A percentile compares a stretch with the other conserved stretches of the same genome.
Evolutionary conservation across 2,888 invertebrate species (phyloP).

Genomic region (Limnephilus marmoratus): DNA sequence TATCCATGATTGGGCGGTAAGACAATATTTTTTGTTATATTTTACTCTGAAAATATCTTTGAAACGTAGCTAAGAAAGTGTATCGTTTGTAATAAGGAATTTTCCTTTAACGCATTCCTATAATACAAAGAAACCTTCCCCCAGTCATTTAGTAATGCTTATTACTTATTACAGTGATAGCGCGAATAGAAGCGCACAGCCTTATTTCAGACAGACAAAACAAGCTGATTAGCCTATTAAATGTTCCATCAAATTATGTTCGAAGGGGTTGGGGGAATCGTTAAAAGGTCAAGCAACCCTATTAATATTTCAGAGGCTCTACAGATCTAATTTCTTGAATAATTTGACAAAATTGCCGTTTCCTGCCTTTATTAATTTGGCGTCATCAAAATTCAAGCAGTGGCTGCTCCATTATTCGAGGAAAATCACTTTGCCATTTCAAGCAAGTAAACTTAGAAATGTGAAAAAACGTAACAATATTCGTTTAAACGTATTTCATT

Average conservation of each 20-base stretch:
- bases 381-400: slow-evolving; percentile 28
- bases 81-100: too few species aligned
- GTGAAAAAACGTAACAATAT: background rate
- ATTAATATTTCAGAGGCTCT: slow-evolving; percentile 22
- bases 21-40: too few species aligned
- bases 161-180: background rate
- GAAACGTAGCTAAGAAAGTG: too few species aligned
- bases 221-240: background rate
- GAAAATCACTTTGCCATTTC: background rate
- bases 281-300: slow-evolving; percentile 12
- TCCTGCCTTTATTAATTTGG: background rate
- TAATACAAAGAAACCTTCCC: background rate
- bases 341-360: background rate
- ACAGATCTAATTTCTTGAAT: slow-evolving; percentile 3
- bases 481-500: background rate
- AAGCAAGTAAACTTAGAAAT: background rate
- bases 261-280: background rate
- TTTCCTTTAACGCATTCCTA: background rate
- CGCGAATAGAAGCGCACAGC: background rate
- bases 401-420: background rate
- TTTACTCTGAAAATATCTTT: too few species aligned
- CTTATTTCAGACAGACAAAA: background rate
- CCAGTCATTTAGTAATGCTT: background rate
- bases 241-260: slow-evolving; percentile 6
- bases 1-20: too few species aligned